These are phyloP conservation scores for Tiliacea aurago DNA, from an alignment of 2,888 invertebrate species.

Conservation along the genomic window DNA sequence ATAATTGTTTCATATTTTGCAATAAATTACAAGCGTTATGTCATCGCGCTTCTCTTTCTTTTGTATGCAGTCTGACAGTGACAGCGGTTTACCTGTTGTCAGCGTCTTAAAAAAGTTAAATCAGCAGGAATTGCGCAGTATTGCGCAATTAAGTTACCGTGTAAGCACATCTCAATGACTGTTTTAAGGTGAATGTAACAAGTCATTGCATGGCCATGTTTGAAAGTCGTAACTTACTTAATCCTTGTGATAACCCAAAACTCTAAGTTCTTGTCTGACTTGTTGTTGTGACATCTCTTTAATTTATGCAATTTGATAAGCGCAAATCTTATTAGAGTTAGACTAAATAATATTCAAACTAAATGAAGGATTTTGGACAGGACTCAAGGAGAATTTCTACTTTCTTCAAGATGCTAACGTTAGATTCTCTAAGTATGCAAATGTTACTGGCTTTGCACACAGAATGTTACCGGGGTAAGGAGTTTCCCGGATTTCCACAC, in stretches of 20 bases:
- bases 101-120: too few relatives aligned
- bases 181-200: constrained; percentile 5
- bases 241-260: constrained; percentile 1
- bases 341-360: constrained; percentile 6
- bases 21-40: too few relatives aligned
- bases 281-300: constrained; percentile 17
- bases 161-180: background rate
- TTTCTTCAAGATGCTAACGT: constrained; percentile 4
- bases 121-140: background rate
- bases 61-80: too few relatives aligned
- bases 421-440: constrained; percentile 28
- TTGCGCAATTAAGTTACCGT: background rate
- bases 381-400: background rate
- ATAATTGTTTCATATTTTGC: too few relatives aligned
- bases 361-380: constrained; percentile 8
- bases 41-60: too few relatives aligned
- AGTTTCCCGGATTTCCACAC: constrained; percentile 12
- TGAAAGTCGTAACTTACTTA: constrained; percentile 5
- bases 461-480: background rate
- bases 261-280: background rate
- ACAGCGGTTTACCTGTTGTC: too few relatives aligned
- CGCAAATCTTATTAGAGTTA: constrained; percentile 8
- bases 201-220: background rate
- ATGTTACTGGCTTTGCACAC: constrained; percentile 18
- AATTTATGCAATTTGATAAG: constrained; percentile 4